A percentile compares a stretch with the other conserved stretches of the same genome.
Evolutionary conservation across 2,888 invertebrate species (phyloP).

Genomic region (Euclidia mi): DNA sequence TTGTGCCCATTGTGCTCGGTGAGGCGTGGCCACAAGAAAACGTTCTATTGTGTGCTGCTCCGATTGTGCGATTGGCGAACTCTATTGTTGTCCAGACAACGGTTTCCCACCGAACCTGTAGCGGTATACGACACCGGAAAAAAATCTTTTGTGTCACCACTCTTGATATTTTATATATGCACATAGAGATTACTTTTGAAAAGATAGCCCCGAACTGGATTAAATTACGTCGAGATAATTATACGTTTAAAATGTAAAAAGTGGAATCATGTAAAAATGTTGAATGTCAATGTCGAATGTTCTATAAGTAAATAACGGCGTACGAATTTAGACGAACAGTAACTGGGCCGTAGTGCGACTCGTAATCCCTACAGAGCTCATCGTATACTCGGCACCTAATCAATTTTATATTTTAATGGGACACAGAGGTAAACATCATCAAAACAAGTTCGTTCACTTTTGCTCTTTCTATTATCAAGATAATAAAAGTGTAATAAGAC

Average conservation of each 20-base stretch:
- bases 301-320: slow-evolving; percentile 51
- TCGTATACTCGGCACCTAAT: slow-evolving; percentile 27
- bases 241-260: slow-evolving; percentile 22
- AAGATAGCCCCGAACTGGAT: slow-evolving; percentile 23
- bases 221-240: slow-evolving; percentile 29
- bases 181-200: slow-evolving; percentile 21
- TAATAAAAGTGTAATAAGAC: too few relatives aligned
- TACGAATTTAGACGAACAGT: slow-evolving; percentile 36
- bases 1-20: slow-evolving; percentile 73
- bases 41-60: slow-evolving; percentile 81
- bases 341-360: slow-evolving; percentile 34
- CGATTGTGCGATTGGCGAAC: slow-evolving; percentile 82
- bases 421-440: not conserved
- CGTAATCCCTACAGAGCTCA: slow-evolving; percentile 34
- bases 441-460: too few relatives aligned
- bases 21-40: slow-evolving; percentile 86
- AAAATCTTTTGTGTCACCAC: slow-evolving; percentile 39
- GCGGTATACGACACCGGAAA: slow-evolving; percentile 47
- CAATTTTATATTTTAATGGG: slow-evolving; percentile 19
- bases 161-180: slow-evolving; percentile 28
- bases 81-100: slow-evolving; percentile 67
- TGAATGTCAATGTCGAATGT: slow-evolving; percentile 53
- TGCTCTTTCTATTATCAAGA: too few relatives aligned
- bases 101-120: slow-evolving; percentile 55
- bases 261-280: slow-evolving; percentile 13